Conservation (phyloP, 2,113 vertebrate species). For the Scolopax mira region DNA sequence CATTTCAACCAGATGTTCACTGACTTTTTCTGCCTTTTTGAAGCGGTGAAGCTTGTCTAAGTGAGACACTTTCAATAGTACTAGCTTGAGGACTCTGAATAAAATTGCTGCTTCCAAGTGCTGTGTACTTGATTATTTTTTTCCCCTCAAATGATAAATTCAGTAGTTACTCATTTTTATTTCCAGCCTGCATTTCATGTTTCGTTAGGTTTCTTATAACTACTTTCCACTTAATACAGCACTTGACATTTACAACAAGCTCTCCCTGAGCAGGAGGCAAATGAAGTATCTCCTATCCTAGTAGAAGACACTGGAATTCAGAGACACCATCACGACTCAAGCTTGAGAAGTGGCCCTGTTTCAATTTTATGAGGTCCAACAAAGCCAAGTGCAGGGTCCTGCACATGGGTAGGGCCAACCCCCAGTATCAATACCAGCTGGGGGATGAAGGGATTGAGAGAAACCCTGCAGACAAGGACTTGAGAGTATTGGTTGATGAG, state of each 20-base stretch:
- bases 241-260: background rate
- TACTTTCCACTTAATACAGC: background rate
- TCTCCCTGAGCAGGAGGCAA: background rate
- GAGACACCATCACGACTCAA: background rate
- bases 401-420: background rate
- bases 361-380: background rate
- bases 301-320: background rate
- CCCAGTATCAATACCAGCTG: background rate
- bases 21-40: slow-evolving; percentile 60
- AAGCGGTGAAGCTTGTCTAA: slow-evolving; percentile 60
- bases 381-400: background rate
- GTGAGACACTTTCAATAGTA: slow-evolving; percentile 56
- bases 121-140: background rate
- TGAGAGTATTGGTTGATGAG: background rate
- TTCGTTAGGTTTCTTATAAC: slow-evolving; percentile 17
- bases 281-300: background rate
- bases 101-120: slow-evolving; percentile 34
- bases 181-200: background rate
- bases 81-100: slow-evolving; percentile 28
- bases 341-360: background rate
- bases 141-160: background rate
- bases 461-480: background rate
- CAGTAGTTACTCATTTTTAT: background rate
- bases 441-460: background rate
- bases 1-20: slow-evolving; percentile 56